A percentile compares a stretch with the other conserved stretches of the same genome.
These are phyloP conservation scores for Tortrix viridana DNA, from an alignment of 2,888 invertebrate genomes.

Conservation along the genomic window DNA sequence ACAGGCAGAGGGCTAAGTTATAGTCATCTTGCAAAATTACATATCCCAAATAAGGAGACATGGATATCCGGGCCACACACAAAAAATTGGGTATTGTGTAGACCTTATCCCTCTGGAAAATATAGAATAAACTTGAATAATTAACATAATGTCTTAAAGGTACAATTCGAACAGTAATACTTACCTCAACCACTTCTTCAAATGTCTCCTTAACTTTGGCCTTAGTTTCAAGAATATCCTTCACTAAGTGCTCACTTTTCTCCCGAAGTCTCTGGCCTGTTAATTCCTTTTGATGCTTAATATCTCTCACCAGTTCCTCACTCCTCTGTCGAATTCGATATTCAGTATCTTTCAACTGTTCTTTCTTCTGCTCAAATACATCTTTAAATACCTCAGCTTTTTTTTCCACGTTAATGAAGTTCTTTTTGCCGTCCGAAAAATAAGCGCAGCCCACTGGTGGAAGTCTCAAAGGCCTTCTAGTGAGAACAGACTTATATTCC, in stretches of 20 bases:
- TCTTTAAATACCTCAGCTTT: conserved; percentile 80
- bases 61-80: conserved; percentile 92
- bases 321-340: conserved; percentile 74
- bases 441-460: conserved; percentile 58
- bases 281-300: conserved; percentile 72
- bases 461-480: conserved; percentile 49
- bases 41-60: conserved; percentile 95
- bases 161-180: neutral
- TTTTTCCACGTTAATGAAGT: conserved; percentile 70
- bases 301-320: conserved; percentile 73
- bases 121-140: conserved; percentile 9
- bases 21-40: conserved; percentile 93
- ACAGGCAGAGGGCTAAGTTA: conserved; percentile 90
- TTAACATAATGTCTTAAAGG: neutral
- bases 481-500: conserved; percentile 47
- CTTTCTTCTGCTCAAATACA: conserved; percentile 85
- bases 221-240: conserved; percentile 89
- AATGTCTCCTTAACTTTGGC: conserved; percentile 89
- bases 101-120: conserved; percentile 90
- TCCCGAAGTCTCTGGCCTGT: conserved; percentile 78
- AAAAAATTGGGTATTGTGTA: conserved; percentile 97
- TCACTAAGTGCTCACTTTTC: conserved; percentile 86
- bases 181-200: conserved; percentile 89
- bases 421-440: conserved; percentile 71
- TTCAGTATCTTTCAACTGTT: conserved; percentile 85